Conservation (phyloP, 92 coral and sea anemone genomes). For the Pocillopora meandrina region DNA sequence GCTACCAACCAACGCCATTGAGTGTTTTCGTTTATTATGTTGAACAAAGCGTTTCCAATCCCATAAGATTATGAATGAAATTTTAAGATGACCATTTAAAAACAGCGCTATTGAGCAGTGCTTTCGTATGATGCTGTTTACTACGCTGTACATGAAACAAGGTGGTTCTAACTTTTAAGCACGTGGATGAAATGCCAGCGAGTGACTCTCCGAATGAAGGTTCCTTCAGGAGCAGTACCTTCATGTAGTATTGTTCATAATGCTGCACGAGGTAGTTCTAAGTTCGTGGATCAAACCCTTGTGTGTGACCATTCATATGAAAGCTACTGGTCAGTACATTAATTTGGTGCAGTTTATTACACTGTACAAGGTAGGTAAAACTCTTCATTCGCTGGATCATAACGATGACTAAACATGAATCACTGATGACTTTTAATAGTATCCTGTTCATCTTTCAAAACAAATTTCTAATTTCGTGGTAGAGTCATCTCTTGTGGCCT, state of each 20-base stretch:
- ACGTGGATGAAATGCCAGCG: not conserved
- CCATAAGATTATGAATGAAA: too few relatives aligned
- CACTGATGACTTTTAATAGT: too few relatives aligned
- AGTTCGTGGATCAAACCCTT: not conserved
- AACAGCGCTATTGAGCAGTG: too few relatives aligned
- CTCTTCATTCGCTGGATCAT: too few relatives aligned
- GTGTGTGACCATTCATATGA: not conserved
- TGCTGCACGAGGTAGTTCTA: not conserved
- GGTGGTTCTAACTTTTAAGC: not conserved
- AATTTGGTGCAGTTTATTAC: too few relatives aligned
- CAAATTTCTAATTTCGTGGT: not conserved
- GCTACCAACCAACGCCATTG: too few relatives aligned
- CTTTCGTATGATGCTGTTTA: not conserved
- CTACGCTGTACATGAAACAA: not conserved
- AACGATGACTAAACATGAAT: too few relatives aligned
- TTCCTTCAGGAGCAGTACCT: not conserved
- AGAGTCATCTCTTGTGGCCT: not conserved
- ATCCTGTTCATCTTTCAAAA: not conserved
- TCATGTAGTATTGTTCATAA: not conserved
- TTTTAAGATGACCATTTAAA: too few relatives aligned
- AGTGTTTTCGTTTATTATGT: too few relatives aligned
- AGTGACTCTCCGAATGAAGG: too few relatives aligned
- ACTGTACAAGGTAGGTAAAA: too few relatives aligned
- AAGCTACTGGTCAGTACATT: not conserved
- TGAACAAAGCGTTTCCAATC: too few relatives aligned